Conservation (phyloP, 2,797 vertebrate genomes). For the Tachyglossus aculeatus region DNA sequence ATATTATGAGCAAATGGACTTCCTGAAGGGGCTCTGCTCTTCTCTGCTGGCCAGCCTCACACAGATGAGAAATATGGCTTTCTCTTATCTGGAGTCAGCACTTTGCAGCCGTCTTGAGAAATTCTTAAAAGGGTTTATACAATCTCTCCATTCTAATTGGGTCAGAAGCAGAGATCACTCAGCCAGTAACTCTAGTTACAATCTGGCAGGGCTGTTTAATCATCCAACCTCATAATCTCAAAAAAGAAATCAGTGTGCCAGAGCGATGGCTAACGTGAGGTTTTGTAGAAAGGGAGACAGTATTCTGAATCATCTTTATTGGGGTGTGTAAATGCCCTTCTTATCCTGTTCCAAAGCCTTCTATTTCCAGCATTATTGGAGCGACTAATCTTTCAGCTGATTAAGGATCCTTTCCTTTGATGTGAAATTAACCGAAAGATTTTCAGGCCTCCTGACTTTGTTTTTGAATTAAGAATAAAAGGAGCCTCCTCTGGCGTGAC, state of each 20-base stretch:
- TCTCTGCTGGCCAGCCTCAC: background rate
- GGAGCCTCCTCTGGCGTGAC: background rate
- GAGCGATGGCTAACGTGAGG: conserved; percentile 29
- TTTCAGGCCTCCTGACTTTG: background rate
- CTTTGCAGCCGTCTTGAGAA: background rate
- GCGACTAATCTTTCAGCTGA: background rate
- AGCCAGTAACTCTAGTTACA: background rate
- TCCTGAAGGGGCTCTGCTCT: conserved; percentile 2
- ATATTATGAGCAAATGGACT: background rate
- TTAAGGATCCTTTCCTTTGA: background rate
- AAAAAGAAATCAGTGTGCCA: conserved; percentile 26
- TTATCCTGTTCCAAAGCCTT: background rate
- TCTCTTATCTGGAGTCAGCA: background rate
- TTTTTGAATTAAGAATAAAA: conserved; percentile 9
- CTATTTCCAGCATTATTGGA: background rate
- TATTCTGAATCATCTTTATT: conserved; percentile 30
- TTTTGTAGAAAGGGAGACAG: background rate
- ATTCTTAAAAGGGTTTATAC: background rate
- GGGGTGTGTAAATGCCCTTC: background rate
- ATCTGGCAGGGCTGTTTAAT: conserved; percentile 8
- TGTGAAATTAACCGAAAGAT: background rate
- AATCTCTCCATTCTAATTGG: background rate
- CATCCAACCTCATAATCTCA: conserved; percentile 9
- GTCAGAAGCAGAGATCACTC: conserved; percentile 3
- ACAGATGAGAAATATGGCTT: background rate